Evolutionary conservation across 2,113 vertebrate genomes (phyloP), one percentile per base, ranked within the genome.

Genomic region (Etheostoma spectabile): DNA sequence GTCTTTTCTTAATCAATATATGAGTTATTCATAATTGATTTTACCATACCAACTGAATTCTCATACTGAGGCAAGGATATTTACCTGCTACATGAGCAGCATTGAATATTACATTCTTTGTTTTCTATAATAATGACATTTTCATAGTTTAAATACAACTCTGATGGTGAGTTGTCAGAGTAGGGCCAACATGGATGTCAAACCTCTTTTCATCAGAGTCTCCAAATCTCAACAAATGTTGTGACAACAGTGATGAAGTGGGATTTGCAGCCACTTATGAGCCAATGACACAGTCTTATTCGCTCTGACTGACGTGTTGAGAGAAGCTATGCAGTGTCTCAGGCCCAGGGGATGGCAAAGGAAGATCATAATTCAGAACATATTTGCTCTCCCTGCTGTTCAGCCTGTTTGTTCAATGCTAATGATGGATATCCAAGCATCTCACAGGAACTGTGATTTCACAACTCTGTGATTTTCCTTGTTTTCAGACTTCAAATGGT

Each of bases 281-380:
- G 49, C 51, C 59, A 16, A 53, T 53, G 35, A 63, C 61, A 57
- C 65, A 75, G 63, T 18, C 72, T 24, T 15, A 38, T 52, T n/a
- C 16, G 18, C 35, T 30, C 55, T 19, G 46, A 15, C 64, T 42
- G 10, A 78, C 56, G 68, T 66, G 76, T 48, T 60, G 69, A 85
- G 33, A 66, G 74, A 46, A 83, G 52, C 79, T 53, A 14, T 72
- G 77, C 22, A 61, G 53, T 70, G 72, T 60, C 71, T 69, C 64
- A 61, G 76, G 19, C 56, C 46, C 67, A 3, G 16, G 57, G 63
- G 61, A 78, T 8, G 24, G 35, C 60, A 21, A 56, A 63, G 46
- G 55, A 38, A 61, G 21, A 71, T 70, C 13, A 42, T 45, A 64
- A 69, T 52, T 67, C 56, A 33, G 22, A 7, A 51, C n/a, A 46